Base-by-base conservation (phyloP, 2,113 vertebrate genomes). In the Cromileptes altivelis region DNA sequence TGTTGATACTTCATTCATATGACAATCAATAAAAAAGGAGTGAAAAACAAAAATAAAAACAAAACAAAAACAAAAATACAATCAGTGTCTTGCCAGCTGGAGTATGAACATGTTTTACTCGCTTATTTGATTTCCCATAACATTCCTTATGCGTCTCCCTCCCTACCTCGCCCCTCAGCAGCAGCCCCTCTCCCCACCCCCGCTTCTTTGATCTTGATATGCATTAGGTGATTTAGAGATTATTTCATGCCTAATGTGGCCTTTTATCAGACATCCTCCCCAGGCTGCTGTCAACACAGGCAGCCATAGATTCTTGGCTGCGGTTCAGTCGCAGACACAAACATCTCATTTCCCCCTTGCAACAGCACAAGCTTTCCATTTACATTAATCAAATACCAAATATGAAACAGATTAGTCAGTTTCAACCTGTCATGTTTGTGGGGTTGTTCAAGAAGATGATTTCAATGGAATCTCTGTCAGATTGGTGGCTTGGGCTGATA, bases 181-280 rank as follows among this genome's bases (percentile, higher is more conserved):
- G 19, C 33, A 60, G 2, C 40, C 15, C 10, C 30, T 21, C 70
- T 50, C 17, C 15, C 33, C 18, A 1, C 27, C 27, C 42, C 50
- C 5, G 0, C 27, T 5, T 65, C 21, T 62, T 61, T 73, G 70
- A 76, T 85, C n/a, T 40, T 53, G 63, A 77, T 60, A 42, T 68
- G 53, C 42, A 55, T 62, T 27, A 15, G 40, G 76, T 80, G 80
- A 85, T 85, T 78, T 74, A 75, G 52, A 81, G 80, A 85, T 88
- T 49, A 88, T 79, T 75, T 75, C 45, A 58, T 60, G 78, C 62
- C 56, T 86, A 82, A 88, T 82, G 80, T 69, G 64, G 62, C 75
- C 58, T 72, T 88, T 86, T 77, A 88, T 88, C 78, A 82, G 68
- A 49, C 70, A 58, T 53, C 74, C 70, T 70, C 70, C 45, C 25